phyloP scores from a whole-genome alignment of 2,113 vertebrate species.

The Axis porcinus region DNA sequence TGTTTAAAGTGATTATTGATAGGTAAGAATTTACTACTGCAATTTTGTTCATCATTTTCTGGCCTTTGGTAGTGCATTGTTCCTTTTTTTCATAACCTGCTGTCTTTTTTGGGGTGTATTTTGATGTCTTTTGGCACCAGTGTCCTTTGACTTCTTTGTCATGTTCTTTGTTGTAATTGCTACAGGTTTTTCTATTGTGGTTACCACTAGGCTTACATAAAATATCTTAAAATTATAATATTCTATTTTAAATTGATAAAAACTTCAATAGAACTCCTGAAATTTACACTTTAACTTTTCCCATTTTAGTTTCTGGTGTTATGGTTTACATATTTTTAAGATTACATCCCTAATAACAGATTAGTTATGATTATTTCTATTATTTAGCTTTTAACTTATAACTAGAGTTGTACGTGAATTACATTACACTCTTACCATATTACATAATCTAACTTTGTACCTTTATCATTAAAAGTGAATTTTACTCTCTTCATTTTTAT shows the following conservation, averaged over 20 bases:
- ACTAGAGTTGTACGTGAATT: neutral
- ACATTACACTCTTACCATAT: neutral
- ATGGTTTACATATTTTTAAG: neutral
- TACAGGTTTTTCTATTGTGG: neutral
- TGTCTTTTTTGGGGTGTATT: neutral
- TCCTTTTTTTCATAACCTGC: neutral
- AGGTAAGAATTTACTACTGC: neutral
- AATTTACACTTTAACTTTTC: neutral
- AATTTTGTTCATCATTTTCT: neutral
- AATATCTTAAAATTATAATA: neutral
- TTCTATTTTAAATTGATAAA: neutral
- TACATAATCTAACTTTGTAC: neutral
- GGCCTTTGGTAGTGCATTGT: neutral
- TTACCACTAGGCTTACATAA: neutral
- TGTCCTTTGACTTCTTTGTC: neutral
- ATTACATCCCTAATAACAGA: neutral
- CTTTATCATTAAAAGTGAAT: neutral
- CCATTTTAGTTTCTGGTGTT: neutral
- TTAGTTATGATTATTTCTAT: neutral
- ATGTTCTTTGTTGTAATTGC: neutral
- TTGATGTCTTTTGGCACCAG: neutral
- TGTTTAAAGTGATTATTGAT: neutral
- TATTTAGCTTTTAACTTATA: neutral
- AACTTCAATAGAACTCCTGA: neutral
- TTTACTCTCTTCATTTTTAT: neutral